Conservation (phyloP, 1,140 invertebrate species). For the Diploscapter pachys region DNA sequence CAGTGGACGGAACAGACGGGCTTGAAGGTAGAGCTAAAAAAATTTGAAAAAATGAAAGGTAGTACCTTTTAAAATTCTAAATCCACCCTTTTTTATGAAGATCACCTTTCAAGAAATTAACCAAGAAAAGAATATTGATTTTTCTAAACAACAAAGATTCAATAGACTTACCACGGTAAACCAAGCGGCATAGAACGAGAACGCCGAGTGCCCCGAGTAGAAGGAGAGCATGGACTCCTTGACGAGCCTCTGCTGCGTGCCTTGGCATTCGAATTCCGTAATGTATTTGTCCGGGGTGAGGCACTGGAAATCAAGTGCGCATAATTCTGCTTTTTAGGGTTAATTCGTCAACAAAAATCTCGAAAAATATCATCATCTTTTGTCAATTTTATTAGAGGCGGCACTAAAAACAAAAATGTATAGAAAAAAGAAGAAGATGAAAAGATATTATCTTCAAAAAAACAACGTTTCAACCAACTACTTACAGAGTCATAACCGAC, state of each 20-base stretch:
- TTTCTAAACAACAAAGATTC: not conserved
- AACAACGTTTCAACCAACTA: not conserved
- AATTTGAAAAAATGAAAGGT: slow-evolving; percentile 12
- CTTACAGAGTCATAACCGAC: slow-evolving; percentile 30
- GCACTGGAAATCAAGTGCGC: slow-evolving; percentile 4
- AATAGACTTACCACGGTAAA: slow-evolving; percentile 47
- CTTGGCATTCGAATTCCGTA: slow-evolving; percentile 59
- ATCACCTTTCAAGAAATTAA: too few relatives aligned
- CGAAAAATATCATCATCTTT: not conserved
- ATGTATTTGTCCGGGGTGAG: slow-evolving; percentile 57
- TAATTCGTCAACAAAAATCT: not conserved
- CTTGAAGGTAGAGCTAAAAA: slow-evolving; percentile 56
- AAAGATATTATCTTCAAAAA: too few relatives aligned
- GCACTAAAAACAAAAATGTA: slow-evolving; percentile 6
- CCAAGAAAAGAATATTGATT: too few relatives aligned
- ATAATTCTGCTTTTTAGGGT: not conserved
- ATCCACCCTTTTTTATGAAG: too few relatives aligned
- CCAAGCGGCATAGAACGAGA: slow-evolving; percentile 56
- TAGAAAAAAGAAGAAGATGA: not conserved
- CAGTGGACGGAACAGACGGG: slow-evolving; percentile 54
- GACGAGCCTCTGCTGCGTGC: slow-evolving; percentile 46
- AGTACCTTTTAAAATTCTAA: not conserved
- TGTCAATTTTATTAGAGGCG: not conserved
- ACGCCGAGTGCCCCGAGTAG: slow-evolving; percentile 56
- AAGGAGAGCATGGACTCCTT: slow-evolving; percentile 54